Percentiles rank a stretch among this genome's conserved stretches.
phyloP scores from a whole-genome alignment of 2,797 vertebrate genomes.

The Okamejei kenojei region DNA sequence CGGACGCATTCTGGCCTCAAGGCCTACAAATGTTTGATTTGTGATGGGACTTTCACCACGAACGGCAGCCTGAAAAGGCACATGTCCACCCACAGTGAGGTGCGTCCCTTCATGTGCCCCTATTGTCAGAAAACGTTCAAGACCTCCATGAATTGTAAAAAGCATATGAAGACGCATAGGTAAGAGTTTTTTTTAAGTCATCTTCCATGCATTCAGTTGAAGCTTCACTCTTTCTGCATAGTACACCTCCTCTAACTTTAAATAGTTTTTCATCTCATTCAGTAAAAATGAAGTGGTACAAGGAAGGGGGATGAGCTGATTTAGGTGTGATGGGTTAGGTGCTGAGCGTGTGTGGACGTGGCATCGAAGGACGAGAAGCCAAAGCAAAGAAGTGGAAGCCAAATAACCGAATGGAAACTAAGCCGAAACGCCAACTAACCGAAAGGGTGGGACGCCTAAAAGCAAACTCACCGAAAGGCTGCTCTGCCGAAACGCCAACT shows the following conservation, averaged over 20 bases:
- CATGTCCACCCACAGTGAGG: conserved; percentile 92
- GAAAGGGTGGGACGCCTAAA: no score
- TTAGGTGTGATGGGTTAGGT: no score
- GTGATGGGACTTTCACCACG: conserved; percentile 92
- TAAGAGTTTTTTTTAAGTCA: conserved; percentile 46
- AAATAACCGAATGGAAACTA: no score
- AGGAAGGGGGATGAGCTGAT: neutral
- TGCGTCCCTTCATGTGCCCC: conserved; percentile 94
- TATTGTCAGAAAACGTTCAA: conserved; percentile 99
- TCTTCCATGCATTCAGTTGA: neutral
- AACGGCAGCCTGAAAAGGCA: conserved; percentile 90
- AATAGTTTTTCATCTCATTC: neutral
- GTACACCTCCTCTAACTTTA: neutral
- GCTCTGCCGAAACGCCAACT: no score
- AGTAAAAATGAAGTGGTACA: neutral
- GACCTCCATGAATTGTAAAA: conserved; percentile 93
- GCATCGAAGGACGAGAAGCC: no score
- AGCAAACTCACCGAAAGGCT: no score
- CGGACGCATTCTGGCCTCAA: conserved; percentile 91
- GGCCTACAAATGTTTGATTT: conserved; percentile 88
- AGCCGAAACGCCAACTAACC: no score
- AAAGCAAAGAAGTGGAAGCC: no score
- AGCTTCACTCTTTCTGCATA: neutral
- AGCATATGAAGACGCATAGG: conserved; percentile 99
- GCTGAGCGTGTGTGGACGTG: no score